Percentiles rank a stretch among this genome's conserved stretches.
Conservation (phyloP, 2,113 vertebrate genomes). For the Embiotoca jacksoni region DNA sequence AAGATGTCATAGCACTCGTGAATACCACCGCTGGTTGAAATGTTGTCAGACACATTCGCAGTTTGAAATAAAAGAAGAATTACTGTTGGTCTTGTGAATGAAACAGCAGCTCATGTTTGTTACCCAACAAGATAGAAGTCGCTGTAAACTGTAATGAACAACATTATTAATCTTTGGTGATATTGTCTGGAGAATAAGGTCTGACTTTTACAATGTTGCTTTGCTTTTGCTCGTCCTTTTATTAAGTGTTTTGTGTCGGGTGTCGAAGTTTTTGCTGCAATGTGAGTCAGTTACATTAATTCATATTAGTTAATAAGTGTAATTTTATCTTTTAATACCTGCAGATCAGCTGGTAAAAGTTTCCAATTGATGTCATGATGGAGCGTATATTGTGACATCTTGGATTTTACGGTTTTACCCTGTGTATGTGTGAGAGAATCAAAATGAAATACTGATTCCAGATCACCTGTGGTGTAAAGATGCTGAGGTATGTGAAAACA, state of each 20-base stretch:
- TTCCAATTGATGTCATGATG: background rate
- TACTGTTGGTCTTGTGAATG: background rate
- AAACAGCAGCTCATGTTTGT: background rate
- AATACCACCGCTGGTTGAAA: too few species aligned
- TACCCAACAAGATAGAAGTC: background rate
- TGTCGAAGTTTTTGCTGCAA: conserved; percentile 8
- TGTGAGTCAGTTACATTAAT: conserved; percentile 1
- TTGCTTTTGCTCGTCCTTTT: background rate
- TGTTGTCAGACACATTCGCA: background rate
- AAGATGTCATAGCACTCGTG: too few species aligned
- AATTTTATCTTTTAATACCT: background rate
- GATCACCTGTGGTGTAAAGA: conserved; percentile 43
- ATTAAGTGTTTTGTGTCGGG: conserved; percentile 8
- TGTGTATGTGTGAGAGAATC: background rate
- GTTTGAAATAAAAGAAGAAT: background rate
- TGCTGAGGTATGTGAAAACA: conserved; percentile 52
- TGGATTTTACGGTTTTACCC: background rate
- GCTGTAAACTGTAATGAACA: conserved; percentile 9
- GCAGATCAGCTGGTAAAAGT: background rate
- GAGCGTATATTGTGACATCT: too few species aligned
- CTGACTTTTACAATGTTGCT: conserved; percentile 4
- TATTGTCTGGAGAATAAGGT: background rate
- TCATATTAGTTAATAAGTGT: conserved; percentile 9
- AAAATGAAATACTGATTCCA: background rate
- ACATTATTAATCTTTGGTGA: conserved; percentile 10